These are phyloP conservation scores for Chromobotia macracanthus DNA, from an alignment of 2,797 vertebrate genomes.

Conservation along the genomic window DNA sequence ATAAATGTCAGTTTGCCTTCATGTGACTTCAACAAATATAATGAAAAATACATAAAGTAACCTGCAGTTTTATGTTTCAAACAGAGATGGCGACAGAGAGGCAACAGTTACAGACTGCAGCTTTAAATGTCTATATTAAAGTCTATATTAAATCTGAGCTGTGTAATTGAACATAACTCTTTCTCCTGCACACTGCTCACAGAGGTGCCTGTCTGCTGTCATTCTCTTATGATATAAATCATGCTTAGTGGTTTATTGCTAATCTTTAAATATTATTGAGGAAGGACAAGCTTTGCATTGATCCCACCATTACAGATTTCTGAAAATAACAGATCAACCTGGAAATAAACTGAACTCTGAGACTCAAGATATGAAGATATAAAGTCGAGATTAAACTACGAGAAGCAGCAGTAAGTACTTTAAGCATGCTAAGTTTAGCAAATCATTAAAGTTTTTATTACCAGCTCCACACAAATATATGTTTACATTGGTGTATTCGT, in stretches of 20 bases:
- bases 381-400: background rate
- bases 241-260: slow-evolving; percentile 34
- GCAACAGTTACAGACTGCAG: too few relatives aligned
- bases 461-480: background rate
- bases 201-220: background rate
- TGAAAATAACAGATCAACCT: slow-evolving; percentile 24
- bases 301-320: slow-evolving; percentile 32
- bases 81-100: too few relatives aligned
- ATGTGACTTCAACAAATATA: too few relatives aligned
- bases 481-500: background rate
- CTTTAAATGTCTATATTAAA: background rate
- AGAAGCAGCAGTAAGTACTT: background rate
- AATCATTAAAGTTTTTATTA: background rate
- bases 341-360: slow-evolving; percentile 3
- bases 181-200: background rate
- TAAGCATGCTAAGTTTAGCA: background rate
- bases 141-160: slow-evolving; percentile 27
- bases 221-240: slow-evolving; percentile 26
- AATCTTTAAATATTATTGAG: slow-evolving; percentile 37
- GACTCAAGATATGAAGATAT: slow-evolving; percentile 6
- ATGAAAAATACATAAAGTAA: too few relatives aligned
- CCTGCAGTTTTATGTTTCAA: too few relatives aligned
- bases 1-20: too few relatives aligned
- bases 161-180: slow-evolving; percentile 37
- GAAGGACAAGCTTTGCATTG: slow-evolving; percentile 34